Conservation (phyloP, 2,797 vertebrate species). For the Hemibagrus guttatus region DNA sequence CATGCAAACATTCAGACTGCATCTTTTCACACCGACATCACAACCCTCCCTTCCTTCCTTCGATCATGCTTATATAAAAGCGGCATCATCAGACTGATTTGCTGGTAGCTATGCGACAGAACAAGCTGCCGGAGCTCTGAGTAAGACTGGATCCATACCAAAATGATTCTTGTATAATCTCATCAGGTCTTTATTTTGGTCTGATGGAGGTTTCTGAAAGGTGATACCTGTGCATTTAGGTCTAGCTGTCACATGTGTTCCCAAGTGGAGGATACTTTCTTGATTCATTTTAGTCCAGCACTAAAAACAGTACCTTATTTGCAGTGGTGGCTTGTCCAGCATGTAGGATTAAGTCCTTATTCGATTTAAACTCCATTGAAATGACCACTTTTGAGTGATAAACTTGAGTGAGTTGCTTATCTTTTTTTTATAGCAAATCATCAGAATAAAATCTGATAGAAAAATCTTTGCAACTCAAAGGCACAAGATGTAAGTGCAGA, state of each 20-base stretch:
- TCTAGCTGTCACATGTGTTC: not conserved
- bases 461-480: not conserved
- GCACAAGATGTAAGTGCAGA: not conserved
- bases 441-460: not conserved
- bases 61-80: conserved; percentile 39
- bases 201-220: conserved; percentile 2
- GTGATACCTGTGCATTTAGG: not conserved
- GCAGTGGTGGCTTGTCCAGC: not conserved
- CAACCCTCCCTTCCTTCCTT: conserved; percentile 26
- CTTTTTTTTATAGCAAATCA: not conserved
- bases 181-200: conserved; percentile 1
- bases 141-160: conserved; percentile 33
- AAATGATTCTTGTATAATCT: conserved; percentile 11
- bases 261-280: not conserved
- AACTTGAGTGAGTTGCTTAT: not conserved
- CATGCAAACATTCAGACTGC: conserved; percentile 11
- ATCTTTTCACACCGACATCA: conserved; percentile 26
- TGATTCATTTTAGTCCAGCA: not conserved
- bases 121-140: conserved; percentile 28
- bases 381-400: not conserved
- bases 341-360: not conserved
- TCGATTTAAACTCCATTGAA: not conserved
- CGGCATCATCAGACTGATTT: conserved; percentile 30
- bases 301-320: not conserved
- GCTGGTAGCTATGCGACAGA: conserved; percentile 39